Conservation (phyloP, 1,140 invertebrate genomes). For the Achroia grisella region DNA sequence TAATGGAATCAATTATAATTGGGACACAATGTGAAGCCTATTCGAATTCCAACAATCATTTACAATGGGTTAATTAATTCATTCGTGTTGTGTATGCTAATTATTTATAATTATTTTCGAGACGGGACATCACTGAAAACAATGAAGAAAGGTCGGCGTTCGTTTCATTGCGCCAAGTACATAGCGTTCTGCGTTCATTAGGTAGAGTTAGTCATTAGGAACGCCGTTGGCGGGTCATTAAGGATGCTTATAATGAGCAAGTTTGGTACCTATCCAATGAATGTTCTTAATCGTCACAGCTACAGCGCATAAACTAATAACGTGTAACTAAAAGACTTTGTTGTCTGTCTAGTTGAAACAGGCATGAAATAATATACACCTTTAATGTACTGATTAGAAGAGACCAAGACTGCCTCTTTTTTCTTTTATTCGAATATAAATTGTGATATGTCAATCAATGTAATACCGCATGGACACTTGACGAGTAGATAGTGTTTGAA, state of each 20-base stretch:
- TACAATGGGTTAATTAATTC: slow-evolving; percentile 35
- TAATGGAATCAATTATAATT: slow-evolving; percentile 71
- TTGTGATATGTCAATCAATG: too few species aligned
- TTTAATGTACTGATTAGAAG: too few species aligned
- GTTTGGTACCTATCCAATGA: slow-evolving; percentile 9
- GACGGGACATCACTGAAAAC: neutral
- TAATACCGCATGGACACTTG: too few species aligned
- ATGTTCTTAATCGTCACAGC: slow-evolving; percentile 9
- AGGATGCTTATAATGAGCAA: slow-evolving; percentile 15
- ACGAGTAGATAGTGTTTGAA: too few species aligned
- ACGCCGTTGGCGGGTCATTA: slow-evolving; percentile 9
- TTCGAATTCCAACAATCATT: slow-evolving; percentile 30
- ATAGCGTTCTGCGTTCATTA: slow-evolving; percentile 7
- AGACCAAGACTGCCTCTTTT: too few species aligned
- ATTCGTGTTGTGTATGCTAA: slow-evolving; percentile 13
- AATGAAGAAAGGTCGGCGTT: neutral
- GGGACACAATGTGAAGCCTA: slow-evolving; percentile 53
- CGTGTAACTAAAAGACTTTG: too few species aligned
- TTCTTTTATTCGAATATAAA: too few species aligned
- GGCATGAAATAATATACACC: too few species aligned
- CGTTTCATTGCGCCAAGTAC: neutral
- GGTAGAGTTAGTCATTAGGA: slow-evolving; percentile 2
- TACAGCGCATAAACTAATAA: too few species aligned
- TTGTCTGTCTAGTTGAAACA: too few species aligned
- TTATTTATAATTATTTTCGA: neutral